Evolutionary conservation across 37 sponge, comb jelly and placozoan genomes (phyloP).

Genomic region (Lycopodina hypogea): DNA sequence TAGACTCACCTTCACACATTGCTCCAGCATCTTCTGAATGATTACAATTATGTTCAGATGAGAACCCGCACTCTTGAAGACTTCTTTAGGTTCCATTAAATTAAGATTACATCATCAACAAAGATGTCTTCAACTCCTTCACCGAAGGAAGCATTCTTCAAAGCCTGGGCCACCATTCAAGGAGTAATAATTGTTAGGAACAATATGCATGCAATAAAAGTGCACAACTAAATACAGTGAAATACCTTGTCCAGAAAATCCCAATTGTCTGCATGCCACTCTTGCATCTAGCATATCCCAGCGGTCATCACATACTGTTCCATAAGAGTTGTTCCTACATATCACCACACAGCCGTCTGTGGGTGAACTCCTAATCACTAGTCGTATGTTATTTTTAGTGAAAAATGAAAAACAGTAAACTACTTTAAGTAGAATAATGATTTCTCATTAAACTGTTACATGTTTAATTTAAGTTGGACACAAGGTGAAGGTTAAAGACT

Average conservation of each 20-base stretch:
- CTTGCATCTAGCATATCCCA: conserved; percentile 31
- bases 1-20: conserved; percentile 35
- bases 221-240: too few relatives aligned
- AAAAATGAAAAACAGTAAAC: too few relatives aligned
- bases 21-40: conserved; percentile 29
- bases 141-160: too few relatives aligned
- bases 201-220: too few relatives aligned
- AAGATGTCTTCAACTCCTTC: not conserved
- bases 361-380: conserved; percentile 10
- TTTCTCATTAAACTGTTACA: not conserved
- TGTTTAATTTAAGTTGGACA: conserved; percentile 23
- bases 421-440: too few relatives aligned
- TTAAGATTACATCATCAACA: conserved; percentile 16
- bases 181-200: not conserved
- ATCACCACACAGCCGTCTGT: conserved; percentile 40
- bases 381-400: too few relatives aligned
- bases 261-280: conserved; percentile 12
- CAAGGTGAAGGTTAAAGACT: conserved; percentile 17
- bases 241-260: too few relatives aligned
- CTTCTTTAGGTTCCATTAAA: conserved; percentile 20
- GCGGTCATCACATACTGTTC: conserved; percentile 35
- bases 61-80: conserved; percentile 10
- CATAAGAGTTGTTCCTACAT: conserved; percentile 25
- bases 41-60: conserved; percentile 19
- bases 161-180: not conserved